Percentiles rank a stretch among this genome's conserved stretches.
Conservation (phyloP, 2,113 vertebrate species). For the Chionomys nivalis region DNA sequence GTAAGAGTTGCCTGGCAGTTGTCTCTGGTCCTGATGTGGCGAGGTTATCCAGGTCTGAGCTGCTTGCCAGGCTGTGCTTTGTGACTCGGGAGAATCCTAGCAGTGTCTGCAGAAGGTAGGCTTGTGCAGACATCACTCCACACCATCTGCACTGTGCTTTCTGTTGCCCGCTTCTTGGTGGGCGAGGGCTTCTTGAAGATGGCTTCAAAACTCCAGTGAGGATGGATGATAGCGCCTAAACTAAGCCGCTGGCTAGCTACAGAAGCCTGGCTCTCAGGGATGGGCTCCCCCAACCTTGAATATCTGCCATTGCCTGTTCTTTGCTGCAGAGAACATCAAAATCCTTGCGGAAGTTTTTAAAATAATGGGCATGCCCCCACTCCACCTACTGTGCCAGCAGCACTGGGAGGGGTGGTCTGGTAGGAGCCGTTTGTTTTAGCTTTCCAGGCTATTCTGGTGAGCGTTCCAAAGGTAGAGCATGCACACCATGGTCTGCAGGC, state of each 20-base stretch:
- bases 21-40: neutral
- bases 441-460: neutral
- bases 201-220: neutral
- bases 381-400: neutral
- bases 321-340: neutral
- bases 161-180: neutral
- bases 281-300: neutral
- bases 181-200: constrained; percentile 18
- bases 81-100: constrained; percentile 34
- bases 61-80: neutral
- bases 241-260: neutral
- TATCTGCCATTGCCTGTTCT: neutral
- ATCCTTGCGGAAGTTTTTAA: neutral
- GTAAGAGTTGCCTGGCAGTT: neutral
- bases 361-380: neutral
- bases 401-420: neutral
- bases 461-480: neutral
- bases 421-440: neutral
- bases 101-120: neutral
- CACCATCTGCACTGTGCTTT: constrained; percentile 1
- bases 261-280: neutral
- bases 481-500: fast-evolving
- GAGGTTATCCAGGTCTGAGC: neutral
- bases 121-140: neutral
- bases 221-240: neutral